phyloP scores from a whole-genome alignment of 2,797 vertebrate species.

The Centropyge bicolor region DNA sequence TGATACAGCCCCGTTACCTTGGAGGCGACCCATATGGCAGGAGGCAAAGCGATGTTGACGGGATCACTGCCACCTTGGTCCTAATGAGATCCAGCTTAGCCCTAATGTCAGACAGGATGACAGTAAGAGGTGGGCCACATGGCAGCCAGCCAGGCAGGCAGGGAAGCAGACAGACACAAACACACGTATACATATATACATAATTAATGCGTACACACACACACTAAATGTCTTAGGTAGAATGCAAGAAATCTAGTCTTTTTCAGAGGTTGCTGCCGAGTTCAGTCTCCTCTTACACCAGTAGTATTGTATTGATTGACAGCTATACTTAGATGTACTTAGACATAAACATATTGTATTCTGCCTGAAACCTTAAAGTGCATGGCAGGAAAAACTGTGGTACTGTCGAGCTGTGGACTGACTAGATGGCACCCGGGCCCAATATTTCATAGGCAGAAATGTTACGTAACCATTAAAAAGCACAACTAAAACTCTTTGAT shows the following conservation, averaged over 20 bases:
- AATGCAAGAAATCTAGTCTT: conserved; percentile 30
- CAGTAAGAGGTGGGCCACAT: conserved; percentile 83
- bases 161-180: conserved; percentile 63
- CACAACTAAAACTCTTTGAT: conserved; percentile 76
- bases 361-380: conserved; percentile 56
- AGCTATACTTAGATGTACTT: conserved; percentile 61
- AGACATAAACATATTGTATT: conserved; percentile 55
- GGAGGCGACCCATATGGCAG: conserved; percentile 84
- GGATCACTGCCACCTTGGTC: conserved; percentile 86
- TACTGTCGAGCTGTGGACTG: conserved; percentile 35
- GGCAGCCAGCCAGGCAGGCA: conserved; percentile 70
- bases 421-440: conserved; percentile 36
- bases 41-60: conserved; percentile 83
- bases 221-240: conserved; percentile 15
- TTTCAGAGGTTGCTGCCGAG: conserved; percentile 34
- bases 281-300: conserved; percentile 52
- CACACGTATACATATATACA: conserved; percentile 55
- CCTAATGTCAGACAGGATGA: conserved; percentile 85
- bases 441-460: conserved; percentile 67
- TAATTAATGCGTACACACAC: conserved; percentile 32
- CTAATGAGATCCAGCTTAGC: conserved; percentile 88
- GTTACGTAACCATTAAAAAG: conserved; percentile 78
- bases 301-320: conserved; percentile 66
- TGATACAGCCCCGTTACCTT: conserved; percentile 80
- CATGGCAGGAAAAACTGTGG: conserved; percentile 48